These are phyloP conservation scores for Uria aalge DNA, from an alignment of 2,113 vertebrate species.

Conservation along the genomic window DNA sequence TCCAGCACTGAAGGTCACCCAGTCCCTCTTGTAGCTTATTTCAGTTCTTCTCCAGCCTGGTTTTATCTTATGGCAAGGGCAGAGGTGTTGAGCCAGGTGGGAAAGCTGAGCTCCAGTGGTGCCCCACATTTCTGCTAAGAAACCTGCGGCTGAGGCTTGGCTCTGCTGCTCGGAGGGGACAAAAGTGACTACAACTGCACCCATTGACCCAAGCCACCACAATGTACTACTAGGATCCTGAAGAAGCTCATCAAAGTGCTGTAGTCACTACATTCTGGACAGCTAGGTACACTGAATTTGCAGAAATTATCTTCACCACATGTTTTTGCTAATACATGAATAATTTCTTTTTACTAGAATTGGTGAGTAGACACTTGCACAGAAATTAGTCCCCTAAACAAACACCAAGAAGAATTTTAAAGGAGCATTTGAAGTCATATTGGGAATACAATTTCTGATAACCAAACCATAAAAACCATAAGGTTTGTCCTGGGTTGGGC, in stretches of 20 bases:
- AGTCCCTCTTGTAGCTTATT: background rate
- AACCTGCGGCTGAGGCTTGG: background rate
- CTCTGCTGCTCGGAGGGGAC: background rate
- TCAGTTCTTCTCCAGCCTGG: background rate
- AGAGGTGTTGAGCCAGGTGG: background rate
- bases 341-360: background rate
- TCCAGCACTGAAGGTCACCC: background rate
- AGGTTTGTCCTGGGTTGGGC: background rate
- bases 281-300: background rate
- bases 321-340: background rate
- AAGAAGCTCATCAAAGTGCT: background rate
- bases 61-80: background rate
- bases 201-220: background rate
- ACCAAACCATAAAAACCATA: background rate
- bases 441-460: background rate
- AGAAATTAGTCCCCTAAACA: background rate
- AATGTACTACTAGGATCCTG: background rate
- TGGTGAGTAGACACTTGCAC: background rate
- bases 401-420: background rate
- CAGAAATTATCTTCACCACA: background rate
- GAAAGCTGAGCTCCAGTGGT: background rate
- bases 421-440: background rate
- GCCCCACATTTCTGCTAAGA: background rate
- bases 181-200: background rate
- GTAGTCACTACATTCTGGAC: background rate